phyloP scores from a whole-genome alignment of 2,113 vertebrate species.

The Prunella fulvescens region DNA sequence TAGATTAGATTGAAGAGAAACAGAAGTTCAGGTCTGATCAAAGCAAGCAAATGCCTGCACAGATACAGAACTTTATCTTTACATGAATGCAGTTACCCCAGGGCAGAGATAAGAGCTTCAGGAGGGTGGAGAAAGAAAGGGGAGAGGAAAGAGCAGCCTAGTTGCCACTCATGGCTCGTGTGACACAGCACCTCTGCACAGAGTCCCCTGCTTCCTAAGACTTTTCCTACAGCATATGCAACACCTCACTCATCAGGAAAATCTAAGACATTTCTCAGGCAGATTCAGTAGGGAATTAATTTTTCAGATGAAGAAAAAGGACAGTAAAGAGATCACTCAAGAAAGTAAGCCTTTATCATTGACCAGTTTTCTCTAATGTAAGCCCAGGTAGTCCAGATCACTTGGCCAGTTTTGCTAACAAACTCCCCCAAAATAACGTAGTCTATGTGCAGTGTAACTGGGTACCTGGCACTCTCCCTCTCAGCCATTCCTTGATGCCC shows the following conservation, averaged over 20 bases:
- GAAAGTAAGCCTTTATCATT: neutral
- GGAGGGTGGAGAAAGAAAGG: neutral
- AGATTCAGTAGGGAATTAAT: neutral
- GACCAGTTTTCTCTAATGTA: neutral
- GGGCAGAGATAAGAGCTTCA: neutral
- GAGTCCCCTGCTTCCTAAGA: neutral
- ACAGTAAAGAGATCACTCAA: neutral
- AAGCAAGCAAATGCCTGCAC: neutral
- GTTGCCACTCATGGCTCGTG: fast-evolving
- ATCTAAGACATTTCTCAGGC: neutral
- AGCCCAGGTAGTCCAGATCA: neutral
- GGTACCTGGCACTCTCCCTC: neutral
- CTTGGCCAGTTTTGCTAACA: neutral
- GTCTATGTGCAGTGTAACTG: fast-evolving
- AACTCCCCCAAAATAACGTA: neutral
- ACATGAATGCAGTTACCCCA: neutral
- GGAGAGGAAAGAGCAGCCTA: neutral
- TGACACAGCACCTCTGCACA: neutral
- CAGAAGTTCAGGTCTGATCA: neutral
- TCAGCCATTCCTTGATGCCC: neutral
- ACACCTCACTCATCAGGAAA: neutral
- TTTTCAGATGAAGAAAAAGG: neutral
- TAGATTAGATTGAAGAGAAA: neutral
- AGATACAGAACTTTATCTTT: neutral
- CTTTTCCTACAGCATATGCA: neutral